Base-by-base conservation (phyloP, 1,140 invertebrate species). In the Drosophila serrata region DNA sequence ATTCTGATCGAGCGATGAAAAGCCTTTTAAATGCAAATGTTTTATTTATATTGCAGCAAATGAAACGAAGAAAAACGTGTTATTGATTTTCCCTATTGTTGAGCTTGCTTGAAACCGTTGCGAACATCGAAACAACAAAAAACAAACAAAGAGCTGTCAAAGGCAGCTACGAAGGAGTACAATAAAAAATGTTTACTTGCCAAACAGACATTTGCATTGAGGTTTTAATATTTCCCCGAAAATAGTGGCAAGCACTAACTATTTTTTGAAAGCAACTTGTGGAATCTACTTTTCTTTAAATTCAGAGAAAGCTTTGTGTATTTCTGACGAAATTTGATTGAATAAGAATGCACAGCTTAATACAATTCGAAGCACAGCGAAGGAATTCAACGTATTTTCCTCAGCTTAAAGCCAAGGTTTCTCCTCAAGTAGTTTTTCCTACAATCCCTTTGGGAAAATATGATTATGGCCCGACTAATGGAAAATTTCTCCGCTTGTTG, bases 21-120 rank as follows among this genome's bases (percentile, higher is more conserved):
- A 56, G 64, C 64, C 59, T 70, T 77, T 88, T 64, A 63, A 82
- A 70, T 70, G 80, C 55, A 77, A 88, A 88, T 87, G 67, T 77
- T 65, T 48, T 88, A 80, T 87, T 88, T 79, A 65, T 82, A 62
- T 82, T 79, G 79, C 40, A 37, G 59, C 49, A 55, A 61, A 61
- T 61, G 59, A 62, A 61, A 77, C 42, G 49, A 27, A 51, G 49
- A 55, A 65, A 74, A 77, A 65, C 70, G 61, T 69, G 51, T 70
- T 87, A 88, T 88, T 80, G 76, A 88, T 88, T 87, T 67, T 77
- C 57, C 60, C 60, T 45, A 63, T 63, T 33, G 48, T 46, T 37
- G 29, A n/a, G n/a, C 5, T 75, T 65, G 49, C 56, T 24, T 45
- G 42, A 69, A 84, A 72, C 45, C 43, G 45, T 53, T 75, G 57